Conservation (phyloP, 2,888 invertebrate species). For the Thereva unica region DNA sequence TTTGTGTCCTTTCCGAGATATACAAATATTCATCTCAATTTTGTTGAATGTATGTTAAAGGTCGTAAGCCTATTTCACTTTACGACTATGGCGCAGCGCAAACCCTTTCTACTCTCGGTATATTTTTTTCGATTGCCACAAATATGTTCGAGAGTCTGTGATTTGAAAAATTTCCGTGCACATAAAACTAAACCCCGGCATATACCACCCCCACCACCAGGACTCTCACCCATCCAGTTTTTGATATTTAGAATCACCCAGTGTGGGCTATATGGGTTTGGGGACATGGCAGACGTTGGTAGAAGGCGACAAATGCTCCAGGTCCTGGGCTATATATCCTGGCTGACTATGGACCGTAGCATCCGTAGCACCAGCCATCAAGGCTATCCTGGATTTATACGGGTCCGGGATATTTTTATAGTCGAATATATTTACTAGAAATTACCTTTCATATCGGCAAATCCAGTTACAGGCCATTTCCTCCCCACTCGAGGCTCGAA, state of each 20-base stretch:
- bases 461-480: slow-evolving; percentile 35
- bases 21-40: slow-evolving; percentile 29
- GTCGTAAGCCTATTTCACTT: slow-evolving; percentile 34
- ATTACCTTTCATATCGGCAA: slow-evolving; percentile 34
- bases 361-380: not conserved
- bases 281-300: slow-evolving; percentile 6
- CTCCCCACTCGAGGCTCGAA: not conserved
- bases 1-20: slow-evolving; percentile 24
- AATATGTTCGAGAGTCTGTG: slow-evolving; percentile 27
- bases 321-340: not conserved
- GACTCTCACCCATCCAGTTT: not conserved
- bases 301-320: slow-evolving; percentile 9
- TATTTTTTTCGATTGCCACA: slow-evolving; percentile 33
- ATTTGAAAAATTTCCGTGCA: slow-evolving; percentile 33
- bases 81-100: slow-evolving; percentile 18
- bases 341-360: too few relatives aligned
- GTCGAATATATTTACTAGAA: slow-evolving; percentile 35
- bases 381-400: slow-evolving; percentile 31
- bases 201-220: not conserved
- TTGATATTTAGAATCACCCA: not conserved
- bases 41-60: slow-evolving; percentile 30
- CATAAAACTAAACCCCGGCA: slow-evolving; percentile 23
- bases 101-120: slow-evolving; percentile 3
- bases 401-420: slow-evolving; percentile 34
- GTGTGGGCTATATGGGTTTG: not conserved